Base-by-base conservation (phyloP, 2,113 vertebrate species). In the Siniperca knerii region DNA sequence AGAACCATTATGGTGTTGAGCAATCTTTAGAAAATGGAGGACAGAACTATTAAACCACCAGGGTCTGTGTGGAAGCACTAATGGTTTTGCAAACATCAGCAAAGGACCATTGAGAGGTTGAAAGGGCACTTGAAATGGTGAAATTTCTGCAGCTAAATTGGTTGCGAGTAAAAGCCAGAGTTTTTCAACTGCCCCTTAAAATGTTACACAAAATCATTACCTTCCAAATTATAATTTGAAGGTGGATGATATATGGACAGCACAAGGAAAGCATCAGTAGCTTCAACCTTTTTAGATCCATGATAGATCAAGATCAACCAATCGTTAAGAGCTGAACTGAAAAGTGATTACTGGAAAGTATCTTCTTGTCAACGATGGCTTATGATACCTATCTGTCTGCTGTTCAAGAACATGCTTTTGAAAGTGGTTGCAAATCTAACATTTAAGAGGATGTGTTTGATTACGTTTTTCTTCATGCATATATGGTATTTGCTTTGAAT, bases 31-130 rank as follows among this genome's bases (percentile, higher is more conserved):
- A 81, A 64, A 86, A 64, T 46, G n/a, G 66, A 88, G 58, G 44
- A 35, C 75, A 69, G 44, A 83, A 84, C 70, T 77, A 76, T 67
- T 82, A 82, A 83, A 84, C 73, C 64, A 76, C 50, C 77, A 85
- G 85, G 79, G 86, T 89, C 67, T 46, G 65, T 77, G 50, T 75
- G 57, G 76, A 87, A 82, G 84, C 75, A 81, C 65, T 87, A 83
- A 86, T 88, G 85, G 84, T 77, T 92, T 88, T 79, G 79, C 77
- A 83, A 90, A 91, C 79, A 84, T 90, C 71, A 78, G 79, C 77
- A 86, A 71, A 89, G 69, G 46, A 72, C 82, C 74, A 76, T 64
- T 83, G 61, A 81, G 84, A 81, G 71, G 69, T 40, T 87, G 18
- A 77, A 89, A 70, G 66, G 70, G 37, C 65, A 35, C 46, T 82